Evolutionary conservation across 2,888 invertebrate species (phyloP), one percentile per base, ranked within the genome.

Genomic region (Rotaria sp.): DNA sequence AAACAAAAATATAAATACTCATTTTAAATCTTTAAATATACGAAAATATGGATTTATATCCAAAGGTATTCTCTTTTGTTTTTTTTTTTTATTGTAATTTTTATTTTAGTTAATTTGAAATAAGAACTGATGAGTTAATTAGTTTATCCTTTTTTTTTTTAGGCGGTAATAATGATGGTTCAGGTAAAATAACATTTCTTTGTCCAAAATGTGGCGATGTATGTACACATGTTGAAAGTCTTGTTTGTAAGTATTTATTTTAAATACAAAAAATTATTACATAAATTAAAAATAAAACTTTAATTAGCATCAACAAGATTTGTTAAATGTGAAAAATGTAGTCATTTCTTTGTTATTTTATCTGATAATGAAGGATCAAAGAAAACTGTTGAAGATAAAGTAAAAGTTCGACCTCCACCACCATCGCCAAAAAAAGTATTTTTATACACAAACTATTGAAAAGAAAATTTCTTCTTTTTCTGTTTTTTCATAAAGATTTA

Each of bases 201-300:
- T 97, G 97, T 90, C 97, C 97, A 7, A 96, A 96, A 92, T 97
- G 97, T 91, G 96, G 96, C 2, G 96, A 96, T 92, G 95, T 96
- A n/a, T 97, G 96, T 92, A 96, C 96, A 3, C 96, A 96, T 91
- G 96, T 97, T 87, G 96, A 97, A 92, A 96, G 96, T 8, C 96
- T 97, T 92, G 96, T 97, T 89, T 96, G 80, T 80, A 80, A 45
- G 45, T 80, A n/a, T 38, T 45, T n/a, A 13, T 26, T 5, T 41
- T n/a, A 13, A 45, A n/a, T 45, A 24, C 15, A 8, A 24, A 45
- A 74, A n/a, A 13, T 74, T 4, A 38, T 45, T 26, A 1, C 18
- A 50, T 18, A 50, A 45, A 45, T 45, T 45, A 18, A 50, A 50
- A 13, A 18, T 18, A 18, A 18, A 50, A 38, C 45, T n/a, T 18